Evolutionary conservation across 2,113 vertebrate species (phyloP).

Genomic region (Hemichromis elongatus): DNA sequence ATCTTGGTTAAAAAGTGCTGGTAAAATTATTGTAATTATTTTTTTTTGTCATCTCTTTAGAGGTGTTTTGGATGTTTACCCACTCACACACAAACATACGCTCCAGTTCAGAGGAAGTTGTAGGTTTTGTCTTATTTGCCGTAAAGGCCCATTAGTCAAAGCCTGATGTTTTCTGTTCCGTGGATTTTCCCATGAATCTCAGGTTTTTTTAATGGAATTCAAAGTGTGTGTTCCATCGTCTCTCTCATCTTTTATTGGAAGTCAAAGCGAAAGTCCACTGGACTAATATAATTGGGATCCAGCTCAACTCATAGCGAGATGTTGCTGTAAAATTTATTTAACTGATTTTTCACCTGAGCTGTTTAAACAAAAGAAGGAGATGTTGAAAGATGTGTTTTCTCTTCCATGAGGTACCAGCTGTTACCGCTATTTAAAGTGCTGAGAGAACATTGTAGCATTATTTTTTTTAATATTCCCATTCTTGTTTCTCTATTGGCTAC

Average conservation of each 20-base stretch:
- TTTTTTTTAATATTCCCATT: neutral
- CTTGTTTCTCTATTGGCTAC: neutral
- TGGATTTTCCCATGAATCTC: conserved; percentile 22
- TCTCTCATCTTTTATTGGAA: neutral
- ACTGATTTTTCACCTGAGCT: neutral
- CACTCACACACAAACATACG: neutral
- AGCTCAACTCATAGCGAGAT: neutral
- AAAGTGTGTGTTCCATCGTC: neutral
- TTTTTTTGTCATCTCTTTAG: conserved; percentile 7
- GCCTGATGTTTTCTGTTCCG: neutral
- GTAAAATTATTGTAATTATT: conserved; percentile 4
- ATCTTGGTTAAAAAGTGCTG: neutral
- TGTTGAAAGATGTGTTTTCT: neutral
- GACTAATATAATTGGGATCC: neutral
- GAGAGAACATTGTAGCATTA: neutral
- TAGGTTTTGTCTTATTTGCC: conserved; percentile 19
- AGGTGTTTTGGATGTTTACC: neutral
- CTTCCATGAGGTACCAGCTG: neutral
- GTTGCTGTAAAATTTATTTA: neutral
- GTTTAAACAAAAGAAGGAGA: neutral
- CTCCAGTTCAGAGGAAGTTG: neutral
- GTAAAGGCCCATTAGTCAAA: conserved; percentile 33
- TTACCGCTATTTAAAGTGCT: neutral
- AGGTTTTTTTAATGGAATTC: conserved; percentile 20
- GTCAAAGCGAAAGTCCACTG: neutral